Base-by-base conservation (phyloP, 2,888 invertebrate genomes). In the Congeria kusceri region DNA sequence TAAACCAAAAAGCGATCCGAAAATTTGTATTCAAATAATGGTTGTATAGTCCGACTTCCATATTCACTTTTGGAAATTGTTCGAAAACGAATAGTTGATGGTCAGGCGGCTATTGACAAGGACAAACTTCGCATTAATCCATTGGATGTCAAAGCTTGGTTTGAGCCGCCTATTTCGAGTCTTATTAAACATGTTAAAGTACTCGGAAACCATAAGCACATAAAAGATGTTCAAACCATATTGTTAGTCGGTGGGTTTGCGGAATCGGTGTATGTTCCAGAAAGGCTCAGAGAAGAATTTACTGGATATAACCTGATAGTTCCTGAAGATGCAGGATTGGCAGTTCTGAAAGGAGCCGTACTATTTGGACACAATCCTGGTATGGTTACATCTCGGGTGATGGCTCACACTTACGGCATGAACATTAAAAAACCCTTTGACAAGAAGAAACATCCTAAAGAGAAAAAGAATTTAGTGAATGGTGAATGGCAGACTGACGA, bases 81-180 rank as follows among this genome's bases (percentile, higher is more conserved):
- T 13, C 39, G 9, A 1, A 9, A 39, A 39, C 9, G 39, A 39
- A 39, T 11, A 13, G 9, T 15, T 39, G 39, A 11, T 13, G 15
- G 15, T 15, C 9, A 11, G 15, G 9, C 9, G 39, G 39, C 39
- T 7, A 13, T 39, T 39, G 15, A 11, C 1, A 1, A 1, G 1
- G 53, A 53, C 53, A 53, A 53, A 53, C 53, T 53, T 15, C 20
- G 25, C 20, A 53, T 53, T 53, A 20, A 53, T 53, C 9, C 23
- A 20, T 23, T 9, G n/a, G 18, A n/a, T 53, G 25, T 53, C 18
- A 2, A 53, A 4, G 20, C 13, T 9, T 53, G 20, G 53, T 53
- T 53, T 25, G 53, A 53, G 9, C 2, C 23, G 13, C 9, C 53
- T n/a, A 18, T 53, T 25, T 1, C 9, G 11, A 15, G 9, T 20